phyloP scores from a whole-genome alignment of 1,140 invertebrate genomes.

The Phthorimaea operculella region DNA sequence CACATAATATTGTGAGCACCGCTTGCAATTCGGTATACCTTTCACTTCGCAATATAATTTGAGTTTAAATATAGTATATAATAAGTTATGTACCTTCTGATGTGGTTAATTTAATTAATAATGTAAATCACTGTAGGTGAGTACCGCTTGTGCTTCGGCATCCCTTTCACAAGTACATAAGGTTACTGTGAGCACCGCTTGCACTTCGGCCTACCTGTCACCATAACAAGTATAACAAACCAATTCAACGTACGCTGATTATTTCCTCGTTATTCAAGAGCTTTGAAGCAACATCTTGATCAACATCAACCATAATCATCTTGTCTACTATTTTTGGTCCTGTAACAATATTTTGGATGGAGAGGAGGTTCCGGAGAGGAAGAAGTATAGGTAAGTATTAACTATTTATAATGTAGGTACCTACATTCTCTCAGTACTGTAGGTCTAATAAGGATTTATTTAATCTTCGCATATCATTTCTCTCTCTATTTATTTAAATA shows the following conservation, averaged over 20 bases:
- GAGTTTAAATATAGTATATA: too few relatives aligned
- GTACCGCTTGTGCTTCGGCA: slow-evolving; percentile 6
- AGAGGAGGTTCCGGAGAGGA: not conserved
- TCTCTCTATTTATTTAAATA: too few relatives aligned
- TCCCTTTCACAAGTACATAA: slow-evolving; percentile 1
- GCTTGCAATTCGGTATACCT: too few relatives aligned
- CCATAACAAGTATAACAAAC: not conserved
- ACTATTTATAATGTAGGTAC: too few relatives aligned
- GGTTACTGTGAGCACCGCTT: slow-evolving; percentile 1
- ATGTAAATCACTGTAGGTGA: not conserved
- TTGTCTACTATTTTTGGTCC: not conserved
- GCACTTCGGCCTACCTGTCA: slow-evolving; percentile 5
- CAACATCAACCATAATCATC: not conserved
- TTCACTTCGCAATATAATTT: too few relatives aligned
- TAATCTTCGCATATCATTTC: too few relatives aligned
- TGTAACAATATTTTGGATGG: not conserved
- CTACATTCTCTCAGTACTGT: too few relatives aligned
- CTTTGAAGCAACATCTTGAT: not conserved
- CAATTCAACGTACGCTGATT: not conserved
- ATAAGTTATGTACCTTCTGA: not conserved
- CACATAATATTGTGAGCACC: not conserved
- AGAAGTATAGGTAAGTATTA: too few relatives aligned
- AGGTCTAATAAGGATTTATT: too few relatives aligned
- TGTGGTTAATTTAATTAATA: not conserved
- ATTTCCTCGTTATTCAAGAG: not conserved